Percentiles rank a stretch among this genome's conserved stretches.
Conservation (phyloP, 2,888 invertebrate species). For the Perizoma flavofasciatum region DNA sequence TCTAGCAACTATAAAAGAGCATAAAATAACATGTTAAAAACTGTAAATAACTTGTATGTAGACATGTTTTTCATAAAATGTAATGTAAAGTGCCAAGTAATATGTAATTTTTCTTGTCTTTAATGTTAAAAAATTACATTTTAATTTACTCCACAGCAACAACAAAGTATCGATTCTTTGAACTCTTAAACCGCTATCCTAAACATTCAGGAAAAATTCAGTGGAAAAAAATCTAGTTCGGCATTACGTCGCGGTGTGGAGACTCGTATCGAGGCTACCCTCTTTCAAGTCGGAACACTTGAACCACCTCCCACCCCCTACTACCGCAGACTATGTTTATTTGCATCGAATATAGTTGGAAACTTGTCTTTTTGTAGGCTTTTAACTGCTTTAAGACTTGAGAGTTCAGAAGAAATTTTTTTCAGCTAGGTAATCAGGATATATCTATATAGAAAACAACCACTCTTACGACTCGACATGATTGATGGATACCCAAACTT, state of each 20-base stretch:
- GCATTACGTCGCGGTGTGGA: constrained; percentile 67
- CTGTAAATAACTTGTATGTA: neutral
- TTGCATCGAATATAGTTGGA: constrained; percentile 69
- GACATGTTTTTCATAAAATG: neutral
- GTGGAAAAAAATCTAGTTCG: constrained; percentile 74
- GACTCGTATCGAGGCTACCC: constrained; percentile 56
- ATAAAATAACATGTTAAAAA: no score
- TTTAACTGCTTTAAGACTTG: constrained; percentile 21
- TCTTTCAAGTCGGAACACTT: constrained; percentile 70
- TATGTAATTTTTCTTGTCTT: no score
- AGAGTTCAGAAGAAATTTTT: constrained; percentile 1
- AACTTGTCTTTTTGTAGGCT: constrained; percentile 34
- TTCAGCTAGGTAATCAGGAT: no score
- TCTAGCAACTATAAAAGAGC: no score
- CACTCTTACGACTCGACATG: no score
- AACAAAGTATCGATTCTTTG: neutral
- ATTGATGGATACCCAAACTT: no score
- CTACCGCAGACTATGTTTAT: constrained; percentile 68
- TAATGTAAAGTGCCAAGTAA: no score
- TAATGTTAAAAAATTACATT: no score
- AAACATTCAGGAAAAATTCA: constrained; percentile 54
- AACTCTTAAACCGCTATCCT: constrained; percentile 12
- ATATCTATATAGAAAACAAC: no score
- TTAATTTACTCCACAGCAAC: neutral
- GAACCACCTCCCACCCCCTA: constrained; percentile 55